Conservation (phyloP, 2,797 vertebrate species). For the Anableps anableps region DNA sequence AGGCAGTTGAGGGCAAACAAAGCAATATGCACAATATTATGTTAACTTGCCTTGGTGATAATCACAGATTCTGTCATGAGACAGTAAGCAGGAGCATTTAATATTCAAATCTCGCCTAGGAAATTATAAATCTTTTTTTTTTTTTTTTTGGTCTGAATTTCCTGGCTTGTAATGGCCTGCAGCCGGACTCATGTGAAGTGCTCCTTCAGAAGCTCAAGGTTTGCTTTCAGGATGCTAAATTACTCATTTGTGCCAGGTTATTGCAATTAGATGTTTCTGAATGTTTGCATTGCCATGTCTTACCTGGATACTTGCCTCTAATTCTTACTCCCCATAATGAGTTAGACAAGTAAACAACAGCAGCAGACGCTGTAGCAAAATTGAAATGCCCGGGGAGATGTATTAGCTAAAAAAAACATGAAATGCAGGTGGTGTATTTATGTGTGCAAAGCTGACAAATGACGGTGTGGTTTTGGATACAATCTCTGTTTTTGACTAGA, state of each 20-base stretch:
- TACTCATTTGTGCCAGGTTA: slow-evolving; percentile 82
- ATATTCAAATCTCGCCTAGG: slow-evolving; percentile 61
- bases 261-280: slow-evolving; percentile 78
- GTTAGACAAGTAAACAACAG: slow-evolving; percentile 70
- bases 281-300: slow-evolving; percentile 62
- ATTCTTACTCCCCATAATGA: slow-evolving; percentile 72
- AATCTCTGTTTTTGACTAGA: slow-evolving; percentile 61
- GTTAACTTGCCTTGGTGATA: slow-evolving; percentile 42
- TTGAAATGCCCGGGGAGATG: slow-evolving; percentile 70
- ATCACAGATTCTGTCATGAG: slow-evolving; percentile 47
- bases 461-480: slow-evolving; percentile 55
- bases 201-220: slow-evolving; percentile 67
- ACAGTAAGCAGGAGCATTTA: slow-evolving; percentile 48
- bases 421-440: slow-evolving; percentile 66
- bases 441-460: slow-evolving; percentile 65
- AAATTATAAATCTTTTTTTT: slow-evolving; percentile 66
- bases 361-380: slow-evolving; percentile 54
- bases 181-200: slow-evolving; percentile 69
- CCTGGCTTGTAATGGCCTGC: slow-evolving; percentile 65
- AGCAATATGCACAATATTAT: slow-evolving; percentile 53
- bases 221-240: slow-evolving; percentile 74
- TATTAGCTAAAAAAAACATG: slow-evolving; percentile 57
- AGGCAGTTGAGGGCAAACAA: slow-evolving; percentile 49
- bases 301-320: slow-evolving; percentile 67
- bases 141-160: slow-evolving; percentile 39